These are phyloP conservation scores for Octopus sinensis DNA, from an alignment of 1,140 invertebrate genomes.

Conservation along the genomic window DNA sequence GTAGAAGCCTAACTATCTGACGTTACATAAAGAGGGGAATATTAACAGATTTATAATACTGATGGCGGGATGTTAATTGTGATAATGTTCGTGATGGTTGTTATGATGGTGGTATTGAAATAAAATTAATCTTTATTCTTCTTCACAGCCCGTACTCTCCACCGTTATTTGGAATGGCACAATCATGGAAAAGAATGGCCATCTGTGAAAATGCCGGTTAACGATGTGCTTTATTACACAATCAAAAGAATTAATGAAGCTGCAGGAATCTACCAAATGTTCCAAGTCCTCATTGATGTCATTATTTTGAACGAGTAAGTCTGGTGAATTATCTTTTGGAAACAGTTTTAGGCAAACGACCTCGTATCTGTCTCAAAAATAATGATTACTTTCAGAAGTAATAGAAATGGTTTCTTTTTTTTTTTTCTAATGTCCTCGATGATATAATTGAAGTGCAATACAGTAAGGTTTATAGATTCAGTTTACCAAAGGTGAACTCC, in stretches of 20 bases:
- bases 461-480: too few relatives aligned
- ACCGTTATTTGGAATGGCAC: slow-evolving; percentile 53
- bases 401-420: too few relatives aligned
- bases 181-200: slow-evolving; percentile 57
- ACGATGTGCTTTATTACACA: slow-evolving; percentile 49
- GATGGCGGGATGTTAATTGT: too few relatives aligned
- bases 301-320: slow-evolving; percentile 45
- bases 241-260: slow-evolving; percentile 59
- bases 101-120: neutral
- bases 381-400: too few relatives aligned
- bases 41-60: too few relatives aligned
- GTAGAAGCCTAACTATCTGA: too few relatives aligned
- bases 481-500: too few relatives aligned
- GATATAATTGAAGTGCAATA: too few relatives aligned
- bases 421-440: too few relatives aligned
- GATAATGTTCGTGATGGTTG: too few relatives aligned
- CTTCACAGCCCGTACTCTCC: slow-evolving; percentile 53
- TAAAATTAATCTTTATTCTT: neutral
- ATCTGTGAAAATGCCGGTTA: slow-evolving; percentile 30
- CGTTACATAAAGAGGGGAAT: too few relatives aligned
- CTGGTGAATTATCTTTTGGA: neutral
- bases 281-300: slow-evolving; percentile 42
- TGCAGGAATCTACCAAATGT: slow-evolving; percentile 61
- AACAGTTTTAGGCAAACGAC: neutral
- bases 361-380: neutral